These are phyloP conservation scores for Antedon mediterranea DNA, from an alignment of 53 echinoderm and acorn worm genomes.

Conservation along the genomic window DNA sequence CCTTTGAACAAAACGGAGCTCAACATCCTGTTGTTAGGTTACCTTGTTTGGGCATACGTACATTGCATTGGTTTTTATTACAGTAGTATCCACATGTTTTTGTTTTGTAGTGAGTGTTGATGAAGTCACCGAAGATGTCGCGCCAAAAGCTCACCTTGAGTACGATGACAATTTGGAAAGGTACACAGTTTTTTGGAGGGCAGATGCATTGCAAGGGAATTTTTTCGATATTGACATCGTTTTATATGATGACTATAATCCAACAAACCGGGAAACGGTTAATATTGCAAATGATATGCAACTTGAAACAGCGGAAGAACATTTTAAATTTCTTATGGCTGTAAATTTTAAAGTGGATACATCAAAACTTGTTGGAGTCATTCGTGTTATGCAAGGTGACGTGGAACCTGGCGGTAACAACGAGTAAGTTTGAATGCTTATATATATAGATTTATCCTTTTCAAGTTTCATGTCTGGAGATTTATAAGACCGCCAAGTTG, in stretches of 20 bases:
- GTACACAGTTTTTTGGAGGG: background rate
- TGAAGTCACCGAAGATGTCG: background rate
- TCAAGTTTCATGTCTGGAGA: no score
- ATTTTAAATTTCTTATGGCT: no score
- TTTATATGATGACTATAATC: background rate
- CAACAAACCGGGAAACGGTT: background rate
- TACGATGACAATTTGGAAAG: background rate
- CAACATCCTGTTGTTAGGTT: no score
- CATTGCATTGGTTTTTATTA: no score
- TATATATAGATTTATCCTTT: no score
- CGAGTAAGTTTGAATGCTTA: background rate
- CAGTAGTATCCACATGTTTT: no score
- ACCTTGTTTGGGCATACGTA: no score
- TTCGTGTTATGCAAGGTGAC: background rate
- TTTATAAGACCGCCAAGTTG: no score
- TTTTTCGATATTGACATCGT: background rate
- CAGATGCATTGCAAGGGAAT: background rate
- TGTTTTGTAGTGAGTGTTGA: background rate
- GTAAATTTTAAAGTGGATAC: background rate
- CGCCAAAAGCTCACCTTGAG: background rate
- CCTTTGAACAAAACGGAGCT: no score
- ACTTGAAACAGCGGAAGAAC: background rate
- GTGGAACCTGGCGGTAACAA: background rate
- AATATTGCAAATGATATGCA: background rate
- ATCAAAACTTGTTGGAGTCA: background rate